Conservation (phyloP, 1,140 invertebrate genomes). For the Delia radicum region DNA sequence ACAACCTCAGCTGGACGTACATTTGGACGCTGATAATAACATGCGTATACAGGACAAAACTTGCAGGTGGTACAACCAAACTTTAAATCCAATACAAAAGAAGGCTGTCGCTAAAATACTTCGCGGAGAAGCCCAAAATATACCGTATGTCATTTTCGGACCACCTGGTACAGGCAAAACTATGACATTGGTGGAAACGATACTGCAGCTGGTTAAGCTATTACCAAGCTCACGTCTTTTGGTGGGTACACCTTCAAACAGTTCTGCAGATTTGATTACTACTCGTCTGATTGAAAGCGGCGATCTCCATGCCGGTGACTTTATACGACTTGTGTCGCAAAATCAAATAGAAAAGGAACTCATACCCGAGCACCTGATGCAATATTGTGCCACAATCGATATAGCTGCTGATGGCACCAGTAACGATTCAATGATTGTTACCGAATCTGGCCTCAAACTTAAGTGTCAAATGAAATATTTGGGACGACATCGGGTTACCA, state of each 20-base stretch:
- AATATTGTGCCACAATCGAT: constrained; percentile 70
- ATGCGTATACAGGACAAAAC: constrained; percentile 34
- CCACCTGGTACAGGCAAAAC: constrained; percentile 98
- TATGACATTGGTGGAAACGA: constrained; percentile 82
- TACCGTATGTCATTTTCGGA: constrained; percentile 90
- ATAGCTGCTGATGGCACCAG: constrained; percentile 58
- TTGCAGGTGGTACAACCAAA: constrained; percentile 69
- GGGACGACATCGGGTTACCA: constrained; percentile 73
- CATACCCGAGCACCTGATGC: constrained; percentile 65
- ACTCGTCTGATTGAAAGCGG: constrained; percentile 65
- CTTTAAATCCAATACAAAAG: constrained; percentile 79
- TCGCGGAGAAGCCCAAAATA: constrained; percentile 66
- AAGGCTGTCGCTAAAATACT: constrained; percentile 78
- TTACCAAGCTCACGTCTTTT: constrained; percentile 72
- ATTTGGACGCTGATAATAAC: constrained; percentile 32
- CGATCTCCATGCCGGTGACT: constrained; percentile 62
- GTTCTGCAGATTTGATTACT: constrained; percentile 79
- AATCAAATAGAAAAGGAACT: constrained; percentile 62
- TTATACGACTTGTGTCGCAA: constrained; percentile 70
- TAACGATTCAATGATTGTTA: constrained; percentile 44
- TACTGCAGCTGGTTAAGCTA: constrained; percentile 73
- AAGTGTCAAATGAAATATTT: constrained; percentile 61
- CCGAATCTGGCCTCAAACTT: constrained; percentile 55
- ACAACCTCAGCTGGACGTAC: constrained; percentile 41
- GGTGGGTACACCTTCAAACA: constrained; percentile 85